These are phyloP conservation scores for Chroicocephalus ridibundus DNA, from an alignment of 2,113 vertebrate species.

Conservation along the genomic window DNA sequence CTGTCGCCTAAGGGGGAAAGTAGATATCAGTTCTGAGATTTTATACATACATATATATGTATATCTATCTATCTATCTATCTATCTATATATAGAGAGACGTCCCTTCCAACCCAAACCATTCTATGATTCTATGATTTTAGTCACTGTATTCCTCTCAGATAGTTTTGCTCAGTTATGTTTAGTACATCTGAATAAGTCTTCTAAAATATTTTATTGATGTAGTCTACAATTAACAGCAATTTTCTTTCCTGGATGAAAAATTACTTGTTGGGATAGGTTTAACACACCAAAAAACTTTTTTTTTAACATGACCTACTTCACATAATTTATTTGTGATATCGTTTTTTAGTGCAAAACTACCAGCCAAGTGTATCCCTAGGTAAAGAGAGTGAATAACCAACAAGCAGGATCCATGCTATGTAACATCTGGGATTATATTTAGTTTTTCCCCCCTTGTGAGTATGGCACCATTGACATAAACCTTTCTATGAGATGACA, in stretches of 20 bases:
- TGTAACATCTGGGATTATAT: not conserved
- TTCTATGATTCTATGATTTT: not conserved
- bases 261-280: not conserved
- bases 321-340: not conserved
- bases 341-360: not conserved
- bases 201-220: not conserved
- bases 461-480: not conserved
- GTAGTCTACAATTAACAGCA: not conserved
- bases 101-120: no score
- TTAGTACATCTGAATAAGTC: not conserved
- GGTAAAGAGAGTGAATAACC: not conserved
- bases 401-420: not conserved
- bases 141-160: not conserved
- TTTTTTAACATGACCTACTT: not conserved
- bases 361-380: not conserved
- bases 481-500: not conserved
- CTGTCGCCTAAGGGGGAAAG: not conserved
- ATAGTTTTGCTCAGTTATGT: not conserved
- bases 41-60: not conserved
- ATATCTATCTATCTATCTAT: no score
- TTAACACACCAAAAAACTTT: not conserved
- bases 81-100: no score
- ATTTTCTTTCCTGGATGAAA: not conserved
- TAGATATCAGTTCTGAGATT: not conserved
- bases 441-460: not conserved